These are phyloP conservation scores for Argyrosomus japonicus DNA, from an alignment of 2,113 vertebrate genomes.

Conservation along the genomic window DNA sequence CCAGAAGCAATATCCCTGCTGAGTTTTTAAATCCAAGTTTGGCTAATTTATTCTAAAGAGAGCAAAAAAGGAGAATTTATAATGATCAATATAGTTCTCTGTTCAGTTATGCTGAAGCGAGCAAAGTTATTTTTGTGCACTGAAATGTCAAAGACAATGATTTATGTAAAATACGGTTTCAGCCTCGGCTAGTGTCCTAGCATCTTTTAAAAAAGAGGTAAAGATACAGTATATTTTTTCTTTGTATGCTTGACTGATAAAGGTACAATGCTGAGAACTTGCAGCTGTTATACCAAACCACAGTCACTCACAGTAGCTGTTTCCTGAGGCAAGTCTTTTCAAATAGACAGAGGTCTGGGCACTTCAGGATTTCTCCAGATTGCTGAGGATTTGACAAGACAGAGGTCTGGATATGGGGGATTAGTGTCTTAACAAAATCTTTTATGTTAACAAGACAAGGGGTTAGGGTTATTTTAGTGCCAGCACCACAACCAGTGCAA, in stretches of 20 bases:
- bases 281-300: background rate
- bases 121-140: slow-evolving; percentile 43
- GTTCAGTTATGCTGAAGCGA: slow-evolving; percentile 36
- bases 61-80: slow-evolving; percentile 48
- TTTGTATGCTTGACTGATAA: background rate
- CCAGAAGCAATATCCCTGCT: slow-evolving; percentile 38
- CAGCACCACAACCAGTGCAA: no score
- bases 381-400: slow-evolving; percentile 7
- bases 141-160: slow-evolving; percentile 38
- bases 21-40: slow-evolving; percentile 35
- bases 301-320: background rate
- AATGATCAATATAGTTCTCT: slow-evolving; percentile 45
- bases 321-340: background rate
- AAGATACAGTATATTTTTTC: background rate
- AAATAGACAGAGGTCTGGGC: background rate
- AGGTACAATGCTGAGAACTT: background rate
- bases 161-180: slow-evolving; percentile 35
- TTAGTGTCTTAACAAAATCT: background rate
- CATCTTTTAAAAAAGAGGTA: background rate
- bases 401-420: background rate
- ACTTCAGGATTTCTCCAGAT: background rate
- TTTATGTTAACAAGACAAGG: background rate
- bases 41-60: slow-evolving; percentile 58
- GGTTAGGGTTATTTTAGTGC: background rate
- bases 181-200: background rate